A percentile compares a stretch with the other conserved stretches of the same genome.
Evolutionary conservation across 2,113 vertebrate genomes (phyloP).

Genomic region (Tenebrosternarchus preto): DNA sequence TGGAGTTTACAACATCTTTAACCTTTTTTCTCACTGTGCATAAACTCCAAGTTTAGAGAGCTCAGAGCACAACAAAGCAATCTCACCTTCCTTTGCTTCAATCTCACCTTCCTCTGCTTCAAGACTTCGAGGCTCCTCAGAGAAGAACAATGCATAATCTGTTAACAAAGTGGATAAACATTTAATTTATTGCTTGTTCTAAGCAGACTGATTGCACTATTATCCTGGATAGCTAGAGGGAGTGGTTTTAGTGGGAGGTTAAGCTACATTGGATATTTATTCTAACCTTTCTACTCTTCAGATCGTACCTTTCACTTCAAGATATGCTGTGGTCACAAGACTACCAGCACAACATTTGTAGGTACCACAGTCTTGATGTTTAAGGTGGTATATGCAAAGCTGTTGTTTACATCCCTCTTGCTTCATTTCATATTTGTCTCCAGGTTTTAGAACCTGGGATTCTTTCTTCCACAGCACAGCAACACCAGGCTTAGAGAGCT

Average conservation of each 20-base stretch:
- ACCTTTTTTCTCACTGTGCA: conserved; percentile 74
- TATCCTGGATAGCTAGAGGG: no score
- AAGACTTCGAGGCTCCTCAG: conserved; percentile 67
- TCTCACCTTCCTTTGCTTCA: conserved; percentile 69
- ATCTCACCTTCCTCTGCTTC: conserved; percentile 70
- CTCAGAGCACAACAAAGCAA: conserved; percentile 68
- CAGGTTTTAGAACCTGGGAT: conserved; percentile 64
- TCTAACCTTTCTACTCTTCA: no score
- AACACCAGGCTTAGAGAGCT: conserved; percentile 71
- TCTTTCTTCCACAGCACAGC: conserved; percentile 72
- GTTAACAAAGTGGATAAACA: neutral
- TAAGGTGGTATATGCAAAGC: conserved; percentile 69
- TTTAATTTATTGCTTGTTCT: no score
- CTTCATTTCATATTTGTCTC: conserved; percentile 74
- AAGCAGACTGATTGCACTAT: no score
- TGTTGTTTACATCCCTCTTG: conserved; percentile 59
- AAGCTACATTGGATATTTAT: neutral
- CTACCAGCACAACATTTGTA: conserved; percentile 48
- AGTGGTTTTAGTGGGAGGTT: no score
- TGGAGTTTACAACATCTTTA: conserved; percentile 69
- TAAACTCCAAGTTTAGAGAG: conserved; percentile 61
- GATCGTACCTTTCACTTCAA: conserved; percentile 16
- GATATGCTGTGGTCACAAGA: conserved; percentile 51
- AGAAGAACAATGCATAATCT: conserved; percentile 56
- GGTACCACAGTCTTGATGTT: conserved; percentile 58